Evolutionary conservation across 2,113 vertebrate species (phyloP).

Genomic region (Sialia sialis): DNA sequence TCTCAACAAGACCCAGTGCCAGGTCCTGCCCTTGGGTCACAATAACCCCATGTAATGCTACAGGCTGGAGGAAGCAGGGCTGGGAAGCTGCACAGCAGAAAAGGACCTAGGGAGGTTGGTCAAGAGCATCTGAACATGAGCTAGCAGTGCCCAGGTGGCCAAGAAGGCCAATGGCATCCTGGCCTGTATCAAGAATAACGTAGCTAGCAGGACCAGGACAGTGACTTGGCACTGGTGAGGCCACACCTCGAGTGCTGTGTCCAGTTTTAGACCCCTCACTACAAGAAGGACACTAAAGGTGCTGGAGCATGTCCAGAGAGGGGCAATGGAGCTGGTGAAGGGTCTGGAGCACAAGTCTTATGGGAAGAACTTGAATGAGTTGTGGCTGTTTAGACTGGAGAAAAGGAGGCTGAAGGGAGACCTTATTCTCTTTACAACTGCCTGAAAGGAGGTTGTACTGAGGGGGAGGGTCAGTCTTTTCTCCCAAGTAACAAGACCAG

Average conservation of each 20-base stretch:
- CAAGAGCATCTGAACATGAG: not conserved
- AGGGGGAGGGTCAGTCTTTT: not conserved
- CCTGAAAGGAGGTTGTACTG: not conserved
- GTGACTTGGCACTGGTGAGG: not conserved
- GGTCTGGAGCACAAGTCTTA: not conserved
- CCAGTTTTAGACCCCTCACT: not conserved
- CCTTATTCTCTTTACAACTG: not conserved
- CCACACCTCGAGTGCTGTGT: not conserved
- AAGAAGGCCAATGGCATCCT: not conserved
- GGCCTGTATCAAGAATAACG: not conserved
- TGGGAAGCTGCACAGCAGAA: not conserved
- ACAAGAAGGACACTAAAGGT: not conserved
- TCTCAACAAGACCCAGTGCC: not conserved
- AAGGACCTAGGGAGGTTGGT: not conserved
- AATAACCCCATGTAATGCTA: not conserved
- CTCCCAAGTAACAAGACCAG: not conserved
- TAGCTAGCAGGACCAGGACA: not conserved
- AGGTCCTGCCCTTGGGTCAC: not conserved
- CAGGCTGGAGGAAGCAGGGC: not conserved
- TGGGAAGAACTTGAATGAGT: not conserved
- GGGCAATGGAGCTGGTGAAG: not conserved
- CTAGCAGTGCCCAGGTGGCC: not conserved
- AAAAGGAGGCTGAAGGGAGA: not conserved
- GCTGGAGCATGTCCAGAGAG: not conserved
- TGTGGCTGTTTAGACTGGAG: not conserved